phyloP scores from a whole-genome alignment of 2,113 vertebrate species.

The Neolamprologus devosi region DNA sequence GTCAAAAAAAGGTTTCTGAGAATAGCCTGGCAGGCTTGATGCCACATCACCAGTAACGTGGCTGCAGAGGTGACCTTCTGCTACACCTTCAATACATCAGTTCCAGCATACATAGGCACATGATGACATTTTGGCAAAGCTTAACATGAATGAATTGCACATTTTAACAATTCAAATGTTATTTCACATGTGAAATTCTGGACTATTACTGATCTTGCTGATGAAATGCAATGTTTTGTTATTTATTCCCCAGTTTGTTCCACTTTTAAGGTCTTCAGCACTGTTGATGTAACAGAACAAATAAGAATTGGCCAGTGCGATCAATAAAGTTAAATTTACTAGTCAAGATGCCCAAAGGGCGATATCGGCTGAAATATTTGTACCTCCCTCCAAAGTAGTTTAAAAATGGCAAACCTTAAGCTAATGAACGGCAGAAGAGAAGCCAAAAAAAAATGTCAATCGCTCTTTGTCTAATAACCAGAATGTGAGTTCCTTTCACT shows the following conservation, averaged over 20 bases:
- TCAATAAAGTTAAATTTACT: neutral
- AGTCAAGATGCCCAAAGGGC: neutral
- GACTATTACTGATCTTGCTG: neutral
- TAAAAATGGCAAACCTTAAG: neutral
- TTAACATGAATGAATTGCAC: neutral
- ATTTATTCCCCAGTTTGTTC: neutral
- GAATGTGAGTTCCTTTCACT: neutral
- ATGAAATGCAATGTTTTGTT: neutral
- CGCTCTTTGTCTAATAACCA: neutral
- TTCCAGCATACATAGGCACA: neutral
- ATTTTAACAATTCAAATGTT: neutral
- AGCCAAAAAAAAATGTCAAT: neutral
- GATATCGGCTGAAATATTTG: neutral
- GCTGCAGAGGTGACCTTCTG: slow-evolving; percentile 12
- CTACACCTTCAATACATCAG: neutral
- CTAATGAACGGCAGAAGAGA: neutral
- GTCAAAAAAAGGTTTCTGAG: slow-evolving; percentile 55
- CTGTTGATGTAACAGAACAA: fast-evolving
- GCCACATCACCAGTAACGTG: neutral
- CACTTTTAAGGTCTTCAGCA: neutral
- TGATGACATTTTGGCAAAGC: neutral
- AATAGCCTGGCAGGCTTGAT: slow-evolving; percentile 19
- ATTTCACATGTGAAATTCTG: neutral
- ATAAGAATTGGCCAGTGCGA: neutral
- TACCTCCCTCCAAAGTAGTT: neutral